phyloP scores from a whole-genome alignment of 2,888 invertebrate species.

The Drosophila subquinaria region DNA sequence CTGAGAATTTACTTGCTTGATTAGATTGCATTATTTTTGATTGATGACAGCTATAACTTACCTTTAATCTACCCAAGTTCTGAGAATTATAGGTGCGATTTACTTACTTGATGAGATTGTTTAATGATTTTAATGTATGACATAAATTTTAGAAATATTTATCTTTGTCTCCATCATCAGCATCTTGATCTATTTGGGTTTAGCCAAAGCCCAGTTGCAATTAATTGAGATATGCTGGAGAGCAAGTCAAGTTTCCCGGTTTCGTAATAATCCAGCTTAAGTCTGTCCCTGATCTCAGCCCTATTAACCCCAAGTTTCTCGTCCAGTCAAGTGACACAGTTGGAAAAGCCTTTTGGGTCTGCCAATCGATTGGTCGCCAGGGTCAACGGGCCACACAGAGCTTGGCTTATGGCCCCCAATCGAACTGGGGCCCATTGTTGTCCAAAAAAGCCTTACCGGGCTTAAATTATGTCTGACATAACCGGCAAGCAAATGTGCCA shows the following conservation, averaged over 20 bases:
- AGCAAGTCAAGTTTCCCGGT: slow-evolving; percentile 1
- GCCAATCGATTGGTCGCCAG: slow-evolving; percentile 75
- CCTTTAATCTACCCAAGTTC: no score
- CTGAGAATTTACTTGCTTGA: background rate
- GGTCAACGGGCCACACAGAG: slow-evolving; percentile 62
- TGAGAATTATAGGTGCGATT: background rate
- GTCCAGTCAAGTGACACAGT: slow-evolving; percentile 70
- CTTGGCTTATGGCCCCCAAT: slow-evolving; percentile 65
- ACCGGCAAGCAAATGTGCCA: slow-evolving; percentile 59
- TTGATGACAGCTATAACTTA: no score
- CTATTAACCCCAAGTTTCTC: slow-evolving; percentile 21
- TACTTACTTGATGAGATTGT: background rate
- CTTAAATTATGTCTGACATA: slow-evolving; percentile 79
- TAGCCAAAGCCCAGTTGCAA: background rate
- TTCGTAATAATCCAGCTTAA: slow-evolving; percentile 28
- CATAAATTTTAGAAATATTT: background rate
- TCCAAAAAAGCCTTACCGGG: slow-evolving; percentile 57
- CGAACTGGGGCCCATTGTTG: slow-evolving; percentile 56
- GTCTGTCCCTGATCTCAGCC: slow-evolving; percentile 15
- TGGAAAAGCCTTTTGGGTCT: slow-evolving; percentile 57
- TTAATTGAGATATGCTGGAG: background rate
- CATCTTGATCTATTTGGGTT: background rate
- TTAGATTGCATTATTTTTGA: no score
- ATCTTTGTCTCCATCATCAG: background rate
- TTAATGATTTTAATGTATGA: no score